Base-by-base conservation (phyloP, 64 coral and sea anemone genomes). In the Platygyra sinensis region DNA sequence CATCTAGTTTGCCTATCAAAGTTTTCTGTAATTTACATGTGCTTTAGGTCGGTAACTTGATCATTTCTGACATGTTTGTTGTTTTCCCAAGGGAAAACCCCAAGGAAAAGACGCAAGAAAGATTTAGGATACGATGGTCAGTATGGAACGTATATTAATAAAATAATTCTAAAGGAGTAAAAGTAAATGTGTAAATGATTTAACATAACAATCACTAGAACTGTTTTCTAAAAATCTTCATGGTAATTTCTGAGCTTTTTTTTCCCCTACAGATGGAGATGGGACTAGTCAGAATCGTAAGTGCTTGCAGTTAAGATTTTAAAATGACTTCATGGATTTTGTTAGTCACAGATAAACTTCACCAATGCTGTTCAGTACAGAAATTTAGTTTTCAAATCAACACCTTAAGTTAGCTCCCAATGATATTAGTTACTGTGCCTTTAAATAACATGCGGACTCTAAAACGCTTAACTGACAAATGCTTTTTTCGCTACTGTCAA, bases 51-150 rank as follows among this genome's bases (percentile, higher is more conserved):
- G 12, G 12, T 57, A 57, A 57, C 54, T 57, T 57, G 54, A 57
- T 57, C 54, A 57, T 9, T 67, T 42, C 31, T 29, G 13, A 71
- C 30, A 54, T 25, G 54, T 80, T 67, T 28, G 6, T 19, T 20
- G 16, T 72, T 49, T 87, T 5, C 52, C n/a, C 8, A 46, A 95
- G 94, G 89, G 32, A 95, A 95, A 74, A 89, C 87, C 10, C 94
- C 94, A 83, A 88, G 94, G 60, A 95, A 95, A 91, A 88, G 94
- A 82, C 86, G 94, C 55, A 95, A 92, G 63, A 95, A 95, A 52
- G 94, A 95, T 73, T 18, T 87, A 39, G 86, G 85, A 31, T 81
- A 60, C 72, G 94, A 95, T 30, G 94, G 89, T 86, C 2, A 71
- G 81, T 85, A 29, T 10, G 22, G 19, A 5, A 42, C 10, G 19